Base-by-base conservation (phyloP, 2,113 vertebrate genomes). In the Ardeotis arabs region DNA sequence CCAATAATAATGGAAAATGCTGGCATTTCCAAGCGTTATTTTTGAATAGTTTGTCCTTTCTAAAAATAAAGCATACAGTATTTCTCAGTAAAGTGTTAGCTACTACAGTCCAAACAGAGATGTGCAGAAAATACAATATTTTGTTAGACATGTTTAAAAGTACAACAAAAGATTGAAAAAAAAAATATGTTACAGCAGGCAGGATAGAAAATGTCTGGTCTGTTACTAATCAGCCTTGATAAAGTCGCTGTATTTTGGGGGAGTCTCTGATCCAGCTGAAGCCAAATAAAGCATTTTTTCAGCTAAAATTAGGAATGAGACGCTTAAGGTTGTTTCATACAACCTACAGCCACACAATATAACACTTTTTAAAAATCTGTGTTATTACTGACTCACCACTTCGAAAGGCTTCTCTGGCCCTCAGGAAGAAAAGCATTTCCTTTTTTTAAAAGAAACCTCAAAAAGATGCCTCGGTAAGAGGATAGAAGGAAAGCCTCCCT, bases 21-120 rank as follows among this genome's bases (percentile, higher is more conserved):
- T 87, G 85, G 82, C 79, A 95, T 95, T 96, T 97, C 63, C 78
- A 97, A 87, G 87, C 90, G 70, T 84, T 97, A 95, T 95, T 96
- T 94, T 83, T 95, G 76, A 96, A 96, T 77, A 86, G 41, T 82
- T 93, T 69, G 86, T 95, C 93, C 93, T 92, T 95, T 96, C 96
- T 93, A 95, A 91, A 96, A 96, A 96, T 96, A 97, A 96, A 94
- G 66, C 41, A 63, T 59, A 75, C 15, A 56, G 64, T 66, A 95
- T 89, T 96, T 94, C 77, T 95, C 87, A 66, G 84, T 69, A 45
- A 93, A 89, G 87, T 89, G 70, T 90, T 95, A 90, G 79, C 94
- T 95, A 88, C 72, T 93, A 56, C 49, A 92, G 88, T 87, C 76
- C 80, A 95, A 97, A 97, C 63, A 95, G 86, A 92, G 74, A 95